Evolutionary conservation across 1,140 invertebrate genomes (phyloP).

Genomic region (Cotesia vestalis): DNA sequence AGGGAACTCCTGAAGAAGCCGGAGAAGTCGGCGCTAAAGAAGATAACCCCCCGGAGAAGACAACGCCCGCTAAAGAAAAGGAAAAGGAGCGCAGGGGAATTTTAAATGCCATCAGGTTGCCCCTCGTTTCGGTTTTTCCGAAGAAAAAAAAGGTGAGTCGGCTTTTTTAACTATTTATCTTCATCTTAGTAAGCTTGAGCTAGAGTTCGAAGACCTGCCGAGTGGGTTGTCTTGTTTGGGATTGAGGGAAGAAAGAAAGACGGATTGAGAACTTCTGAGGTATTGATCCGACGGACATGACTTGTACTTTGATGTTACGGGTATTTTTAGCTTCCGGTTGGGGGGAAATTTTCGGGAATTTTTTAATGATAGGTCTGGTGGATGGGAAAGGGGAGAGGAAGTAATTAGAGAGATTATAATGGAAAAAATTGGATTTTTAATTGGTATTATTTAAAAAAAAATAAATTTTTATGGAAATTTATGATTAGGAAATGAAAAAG

Average conservation of each 20-base stretch:
- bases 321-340: neutral
- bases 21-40: constrained; percentile 56
- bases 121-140: constrained; percentile 72
- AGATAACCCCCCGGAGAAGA: constrained; percentile 64
- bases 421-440: no score
- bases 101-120: constrained; percentile 72
- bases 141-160: constrained; percentile 57
- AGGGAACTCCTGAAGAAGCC: constrained; percentile 42
- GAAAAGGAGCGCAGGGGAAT: constrained; percentile 62
- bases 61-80: constrained; percentile 62
- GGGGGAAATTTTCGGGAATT: neutral
- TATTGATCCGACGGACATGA: neutral
- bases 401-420: no score
- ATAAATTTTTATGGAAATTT: no score
- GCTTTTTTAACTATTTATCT: no score
- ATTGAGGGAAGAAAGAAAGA: neutral
- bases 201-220: no score
- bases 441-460: no score
- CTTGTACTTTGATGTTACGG: no score
- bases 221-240: no score
- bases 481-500: no score
- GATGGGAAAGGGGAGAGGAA: no score
- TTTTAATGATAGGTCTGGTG: no score
- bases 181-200: no score
- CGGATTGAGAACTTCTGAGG: neutral